phyloP scores from a whole-genome alignment of 1,140 invertebrate species.

The Drosophila mayri region DNA sequence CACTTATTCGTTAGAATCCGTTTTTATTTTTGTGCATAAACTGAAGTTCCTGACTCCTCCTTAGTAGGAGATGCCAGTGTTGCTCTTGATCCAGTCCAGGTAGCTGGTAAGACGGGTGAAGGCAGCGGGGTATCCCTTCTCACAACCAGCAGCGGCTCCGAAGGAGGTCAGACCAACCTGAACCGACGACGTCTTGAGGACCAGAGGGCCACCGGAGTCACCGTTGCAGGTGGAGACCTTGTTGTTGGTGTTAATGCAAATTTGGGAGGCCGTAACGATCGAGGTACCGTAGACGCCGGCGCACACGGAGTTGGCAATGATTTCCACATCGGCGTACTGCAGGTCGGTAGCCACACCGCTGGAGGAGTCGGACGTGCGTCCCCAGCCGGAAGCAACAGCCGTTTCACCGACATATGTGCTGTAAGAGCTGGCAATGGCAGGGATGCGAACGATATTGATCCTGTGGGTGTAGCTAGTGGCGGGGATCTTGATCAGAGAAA shows the following conservation, averaged over 20 bases:
- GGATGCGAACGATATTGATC: conserved; percentile 46
- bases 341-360: conserved; percentile 42
- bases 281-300: conserved; percentile 39
- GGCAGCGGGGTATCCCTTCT: conserved; percentile 85
- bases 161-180: conserved; percentile 86
- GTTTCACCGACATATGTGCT: conserved; percentile 53
- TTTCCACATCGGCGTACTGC: conserved; percentile 16
- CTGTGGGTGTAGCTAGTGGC: conserved; percentile 11
- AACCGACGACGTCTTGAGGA: background rate
- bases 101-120: conserved; percentile 86
- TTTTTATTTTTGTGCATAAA: conserved; percentile 30
- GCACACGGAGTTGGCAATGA: conserved; percentile 59
- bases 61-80: conserved; percentile 57
- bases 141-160: conserved; percentile 85
- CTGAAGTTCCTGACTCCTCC: conserved; percentile 28
- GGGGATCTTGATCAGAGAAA: conserved; percentile 71
- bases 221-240: conserved; percentile 79
- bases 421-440: conserved; percentile 57
- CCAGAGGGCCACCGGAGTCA: conserved; percentile 86
- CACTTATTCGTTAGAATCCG: conserved; percentile 35
- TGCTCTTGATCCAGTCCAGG: conserved; percentile 85
- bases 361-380: conserved; percentile 46
- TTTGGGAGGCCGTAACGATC: conserved; percentile 56
- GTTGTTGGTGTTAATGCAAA: conserved; percentile 56
- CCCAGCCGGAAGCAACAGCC: conserved; percentile 75